Evolutionary conservation across 2,888 invertebrate genomes (phyloP).

Genomic region (Acheta domesticus): DNA sequence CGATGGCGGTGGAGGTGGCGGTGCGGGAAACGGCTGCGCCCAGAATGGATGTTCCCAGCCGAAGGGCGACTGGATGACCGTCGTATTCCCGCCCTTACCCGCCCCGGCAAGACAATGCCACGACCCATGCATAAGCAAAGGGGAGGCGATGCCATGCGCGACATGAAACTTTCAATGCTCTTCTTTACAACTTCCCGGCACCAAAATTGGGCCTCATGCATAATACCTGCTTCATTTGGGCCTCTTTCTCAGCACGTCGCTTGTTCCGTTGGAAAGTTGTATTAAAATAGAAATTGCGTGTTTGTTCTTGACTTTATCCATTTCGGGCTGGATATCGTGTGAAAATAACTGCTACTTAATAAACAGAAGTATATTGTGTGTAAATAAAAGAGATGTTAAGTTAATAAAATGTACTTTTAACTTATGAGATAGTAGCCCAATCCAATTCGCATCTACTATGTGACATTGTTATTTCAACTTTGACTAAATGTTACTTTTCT

Average conservation of each 20-base stretch:
- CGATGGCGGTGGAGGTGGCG: no score
- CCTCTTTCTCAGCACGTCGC: not conserved
- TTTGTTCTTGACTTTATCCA: not conserved
- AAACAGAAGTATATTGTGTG: no score
- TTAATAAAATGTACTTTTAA: no score
- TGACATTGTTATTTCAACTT: no score
- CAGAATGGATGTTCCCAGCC: not conserved
- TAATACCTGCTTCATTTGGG: slow-evolving; percentile 18
- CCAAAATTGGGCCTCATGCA: not conserved
- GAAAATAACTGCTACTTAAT: no score
- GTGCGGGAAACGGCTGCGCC: no score
- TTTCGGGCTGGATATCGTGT: no score
- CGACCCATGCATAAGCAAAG: not conserved
- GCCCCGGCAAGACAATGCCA: not conserved
- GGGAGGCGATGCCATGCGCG: not conserved
- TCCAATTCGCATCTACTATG: no score
- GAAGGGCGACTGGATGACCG: not conserved
- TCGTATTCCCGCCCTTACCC: not conserved
- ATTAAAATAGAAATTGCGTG: not conserved
- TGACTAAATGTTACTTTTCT: no score
- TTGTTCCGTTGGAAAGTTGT: not conserved
- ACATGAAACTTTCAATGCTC: slow-evolving; percentile 1
- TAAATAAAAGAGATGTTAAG: no score
- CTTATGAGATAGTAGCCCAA: no score
- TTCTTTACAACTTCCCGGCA: not conserved